These are phyloP conservation scores for Ptychochromis oligacanthus DNA, from an alignment of 2,113 vertebrate species.

Conservation along the genomic window DNA sequence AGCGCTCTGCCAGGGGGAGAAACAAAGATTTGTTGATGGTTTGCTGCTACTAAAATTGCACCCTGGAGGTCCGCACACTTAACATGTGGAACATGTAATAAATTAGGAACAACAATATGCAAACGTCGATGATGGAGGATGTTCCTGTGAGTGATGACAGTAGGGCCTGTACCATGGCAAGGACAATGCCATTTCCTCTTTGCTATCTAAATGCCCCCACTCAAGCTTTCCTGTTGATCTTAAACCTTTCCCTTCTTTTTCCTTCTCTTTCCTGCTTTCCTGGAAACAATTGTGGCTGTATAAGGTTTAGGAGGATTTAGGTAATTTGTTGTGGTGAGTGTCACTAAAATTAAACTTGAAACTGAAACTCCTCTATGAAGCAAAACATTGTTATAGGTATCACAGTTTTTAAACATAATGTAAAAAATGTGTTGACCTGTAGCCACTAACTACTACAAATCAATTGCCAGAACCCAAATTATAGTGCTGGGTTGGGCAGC, in stretches of 20 bases:
- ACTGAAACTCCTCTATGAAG: neutral
- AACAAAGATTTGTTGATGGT: slow-evolving; percentile 73
- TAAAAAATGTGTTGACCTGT: no score
- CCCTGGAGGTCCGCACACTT: slow-evolving; percentile 63
- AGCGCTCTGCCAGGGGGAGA: slow-evolving; percentile 63
- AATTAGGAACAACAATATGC: slow-evolving; percentile 68
- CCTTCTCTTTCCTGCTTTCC: slow-evolving; percentile 8
- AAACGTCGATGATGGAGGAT: slow-evolving; percentile 56
- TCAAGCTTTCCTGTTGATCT: slow-evolving; percentile 61
- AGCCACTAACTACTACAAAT: no score
- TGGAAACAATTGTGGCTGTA: slow-evolving; percentile 5
- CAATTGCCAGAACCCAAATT: no score
- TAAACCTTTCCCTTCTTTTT: slow-evolving; percentile 1
- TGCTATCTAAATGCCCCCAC: slow-evolving; percentile 52
- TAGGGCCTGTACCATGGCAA: slow-evolving; percentile 50
- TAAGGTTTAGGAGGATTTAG: neutral
- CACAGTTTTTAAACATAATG: neutral
- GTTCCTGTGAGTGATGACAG: slow-evolving; percentile 64
- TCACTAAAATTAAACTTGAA: neutral
- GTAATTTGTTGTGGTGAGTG: neutral
- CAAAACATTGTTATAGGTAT: neutral
- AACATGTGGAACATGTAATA: slow-evolving; percentile 71
- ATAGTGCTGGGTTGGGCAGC: no score
- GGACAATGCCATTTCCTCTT: slow-evolving; percentile 54
- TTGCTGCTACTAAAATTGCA: slow-evolving; percentile 62